Evolutionary conservation across 2,113 vertebrate genomes (phyloP), one percentile per base, ranked within the genome.

Genomic region (Circaetus gallicus): DNA sequence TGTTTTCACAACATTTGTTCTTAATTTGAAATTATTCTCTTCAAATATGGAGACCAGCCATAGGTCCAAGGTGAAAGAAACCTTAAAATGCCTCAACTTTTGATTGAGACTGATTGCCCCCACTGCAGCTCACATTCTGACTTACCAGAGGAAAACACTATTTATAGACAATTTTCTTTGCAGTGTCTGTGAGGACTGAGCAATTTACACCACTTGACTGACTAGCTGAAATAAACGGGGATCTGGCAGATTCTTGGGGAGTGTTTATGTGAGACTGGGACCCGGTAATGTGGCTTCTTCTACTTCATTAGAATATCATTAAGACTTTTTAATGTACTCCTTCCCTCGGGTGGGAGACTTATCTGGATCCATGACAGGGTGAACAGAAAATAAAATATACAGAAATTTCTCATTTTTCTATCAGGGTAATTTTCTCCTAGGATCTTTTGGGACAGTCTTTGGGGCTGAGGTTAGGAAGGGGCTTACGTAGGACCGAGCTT

Each of bases 21-120:
- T 83, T 74, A 28, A 84, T 79, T 82, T 86, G 69, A 95, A 93
- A 89, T 78, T 29, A 87, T 40, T 84, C 38, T 38, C 58, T 86
- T 84, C 42, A 73, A 63, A 86, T 65, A 83, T 3, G 36, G 47
- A 89, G 29, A 95, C 18, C 47, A 81, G 76, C 26, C 38, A 59
- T 2, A 84, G 47, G 29, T 59, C 80, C 56, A 63, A 89, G 47
- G 67, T 56, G 47, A 76, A 86, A 74, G n/a, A 78, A 89, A 81
- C 7, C 26, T 63, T 84, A 86, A 89, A 89, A 73, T 8, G 26
- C 20, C 70, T 82, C 58, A 52, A n/a, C 10, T 50, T 36, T 32
- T n/a, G 42, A 14, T 3, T 80, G 78, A 85, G n/a, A 70, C 31
- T 24, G 43, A 82, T 15, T 67, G 43, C 9, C 10, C 19, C 8